Percentiles rank a stretch among this genome's conserved stretches.
These are phyloP conservation scores for Phortica okadai DNA, from an alignment of 2,888 invertebrate species.

Conservation along the genomic window DNA sequence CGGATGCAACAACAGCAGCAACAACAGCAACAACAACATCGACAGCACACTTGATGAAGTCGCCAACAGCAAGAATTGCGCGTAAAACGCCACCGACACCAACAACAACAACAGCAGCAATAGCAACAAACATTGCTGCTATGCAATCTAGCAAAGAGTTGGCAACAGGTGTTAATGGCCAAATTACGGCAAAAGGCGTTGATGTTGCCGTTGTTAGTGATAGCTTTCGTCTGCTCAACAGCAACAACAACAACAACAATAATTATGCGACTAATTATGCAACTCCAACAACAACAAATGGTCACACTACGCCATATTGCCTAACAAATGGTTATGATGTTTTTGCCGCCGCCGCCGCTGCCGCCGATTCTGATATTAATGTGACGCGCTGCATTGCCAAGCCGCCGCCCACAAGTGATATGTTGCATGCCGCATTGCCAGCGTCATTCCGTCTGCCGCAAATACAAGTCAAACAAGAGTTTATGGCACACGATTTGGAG, in stretches of 20 bases:
- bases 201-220: slow-evolving; percentile 48
- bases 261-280: slow-evolving; percentile 57
- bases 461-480: slow-evolving; percentile 69
- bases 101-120: slow-evolving; percentile 40
- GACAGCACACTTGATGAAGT: slow-evolving; percentile 28
- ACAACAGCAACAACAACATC: slow-evolving; percentile 45
- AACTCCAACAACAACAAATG: slow-evolving; percentile 53
- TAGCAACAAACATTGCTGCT: slow-evolving; percentile 40
- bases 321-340: neutral
- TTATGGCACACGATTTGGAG: slow-evolving; percentile 56
- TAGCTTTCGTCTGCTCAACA: slow-evolving; percentile 45
- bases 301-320: slow-evolving; percentile 35
- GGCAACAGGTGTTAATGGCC: slow-evolving; percentile 74
- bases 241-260: slow-evolving; percentile 39
- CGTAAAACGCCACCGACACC: slow-evolving; percentile 44
- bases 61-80: slow-evolving; percentile 41
- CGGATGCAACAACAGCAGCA: slow-evolving; percentile 36
- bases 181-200: slow-evolving; percentile 71
- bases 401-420: slow-evolving; percentile 41
- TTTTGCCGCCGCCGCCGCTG: slow-evolving; percentile 35
- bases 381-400: slow-evolving; percentile 37
- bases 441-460: slow-evolving; percentile 49
- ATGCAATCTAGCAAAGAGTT: slow-evolving; percentile 8
- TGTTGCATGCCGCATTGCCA: slow-evolving; percentile 43
- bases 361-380: slow-evolving; percentile 33